Evolutionary conservation across 2,113 vertebrate genomes (phyloP).

Genomic region (Psittacula cyanocephala): DNA sequence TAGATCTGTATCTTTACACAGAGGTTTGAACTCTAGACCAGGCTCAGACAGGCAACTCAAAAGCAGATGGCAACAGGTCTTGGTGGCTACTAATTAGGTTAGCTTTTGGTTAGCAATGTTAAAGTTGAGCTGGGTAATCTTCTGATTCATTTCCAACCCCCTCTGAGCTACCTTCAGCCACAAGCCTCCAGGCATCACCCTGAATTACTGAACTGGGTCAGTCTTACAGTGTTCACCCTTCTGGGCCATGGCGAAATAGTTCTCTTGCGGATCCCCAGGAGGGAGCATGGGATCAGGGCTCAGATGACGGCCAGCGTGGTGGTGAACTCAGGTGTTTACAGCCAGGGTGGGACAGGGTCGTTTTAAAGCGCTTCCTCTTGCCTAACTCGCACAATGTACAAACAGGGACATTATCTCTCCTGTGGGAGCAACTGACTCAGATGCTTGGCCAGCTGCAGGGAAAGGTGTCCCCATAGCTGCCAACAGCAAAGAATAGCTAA

Average conservation of each 20-base stretch:
- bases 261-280: fast-evolving
- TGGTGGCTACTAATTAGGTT: background rate
- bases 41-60: background rate
- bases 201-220: background rate
- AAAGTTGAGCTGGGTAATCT: background rate
- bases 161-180: background rate
- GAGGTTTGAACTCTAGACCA: background rate
- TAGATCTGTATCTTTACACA: background rate
- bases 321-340: constrained; percentile 14
- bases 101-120: background rate
- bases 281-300: background rate
- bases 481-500: background rate
- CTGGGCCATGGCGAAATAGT: background rate
- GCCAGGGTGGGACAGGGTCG: background rate
- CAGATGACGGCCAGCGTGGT: fast-evolving
- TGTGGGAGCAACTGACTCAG: constrained; percentile 37
- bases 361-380: background rate
- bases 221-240: fast-evolving
- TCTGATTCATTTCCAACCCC: background rate
- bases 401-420: constrained; percentile 24
- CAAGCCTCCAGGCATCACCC: background rate
- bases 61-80: background rate
- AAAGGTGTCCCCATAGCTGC: constrained; percentile 3
- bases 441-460: constrained; percentile 24
- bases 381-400: background rate